Conservation (phyloP, 1,140 invertebrate genomes). For the Paraescarpia echinospica region DNA sequence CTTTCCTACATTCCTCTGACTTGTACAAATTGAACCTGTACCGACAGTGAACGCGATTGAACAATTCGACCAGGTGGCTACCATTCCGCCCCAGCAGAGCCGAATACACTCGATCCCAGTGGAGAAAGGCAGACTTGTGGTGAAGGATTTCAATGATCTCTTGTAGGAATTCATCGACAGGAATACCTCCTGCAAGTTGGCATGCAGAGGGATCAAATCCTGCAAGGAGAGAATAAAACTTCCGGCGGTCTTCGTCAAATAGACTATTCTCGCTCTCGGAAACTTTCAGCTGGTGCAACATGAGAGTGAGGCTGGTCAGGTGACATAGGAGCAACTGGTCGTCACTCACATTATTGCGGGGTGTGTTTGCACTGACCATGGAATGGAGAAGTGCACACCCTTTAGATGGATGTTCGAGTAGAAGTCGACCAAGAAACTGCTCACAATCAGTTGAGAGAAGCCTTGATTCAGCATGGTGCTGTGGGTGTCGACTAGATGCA, state of each 20-base stretch:
- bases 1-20: background rate
- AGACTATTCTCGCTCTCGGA: conserved; percentile 34
- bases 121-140: background rate
- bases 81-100: conserved; percentile 37
- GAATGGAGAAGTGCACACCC: background rate
- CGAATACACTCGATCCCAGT: background rate
- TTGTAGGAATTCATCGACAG: background rate
- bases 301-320: background rate
- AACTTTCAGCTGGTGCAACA: conserved; percentile 15
- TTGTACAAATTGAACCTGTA: background rate
- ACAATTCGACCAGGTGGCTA: conserved; percentile 43
- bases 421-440: background rate
- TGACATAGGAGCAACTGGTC: background rate
- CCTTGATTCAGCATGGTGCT: background rate
- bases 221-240: conserved; percentile 10
- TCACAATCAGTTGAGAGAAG: background rate
- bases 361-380: background rate
- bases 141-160: background rate
- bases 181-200: background rate
- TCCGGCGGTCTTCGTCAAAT: conserved; percentile 22
- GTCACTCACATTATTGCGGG: background rate
- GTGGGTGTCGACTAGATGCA: background rate
- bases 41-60: conserved; percentile 27
- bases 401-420: background rate
- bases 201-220: background rate